Percentiles rank a stretch among this genome's conserved stretches.
These are phyloP conservation scores for Spheniscus mendiculus DNA, from an alignment of 2,113 vertebrate species.

Conservation along the genomic window DNA sequence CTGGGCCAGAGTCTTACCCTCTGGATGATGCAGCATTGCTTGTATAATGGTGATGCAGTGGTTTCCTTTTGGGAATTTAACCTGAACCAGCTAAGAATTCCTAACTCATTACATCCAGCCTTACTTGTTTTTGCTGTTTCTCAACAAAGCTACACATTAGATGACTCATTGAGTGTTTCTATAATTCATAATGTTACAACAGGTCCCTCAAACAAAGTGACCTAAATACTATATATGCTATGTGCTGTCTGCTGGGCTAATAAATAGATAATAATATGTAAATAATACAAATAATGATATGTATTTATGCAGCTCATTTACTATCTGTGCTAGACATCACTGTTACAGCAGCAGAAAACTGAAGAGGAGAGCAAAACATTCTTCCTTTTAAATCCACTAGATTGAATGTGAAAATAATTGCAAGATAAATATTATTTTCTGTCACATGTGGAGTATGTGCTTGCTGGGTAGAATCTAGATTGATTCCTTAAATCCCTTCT, in stretches of 20 bases:
- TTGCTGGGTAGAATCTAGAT: neutral
- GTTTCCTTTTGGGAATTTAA: neutral
- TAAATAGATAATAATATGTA: neutral
- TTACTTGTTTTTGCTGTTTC: constrained; percentile 17
- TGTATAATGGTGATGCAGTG: neutral
- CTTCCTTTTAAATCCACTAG: neutral
- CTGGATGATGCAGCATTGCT: neutral
- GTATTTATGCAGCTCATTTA: neutral
- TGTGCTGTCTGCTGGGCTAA: neutral
- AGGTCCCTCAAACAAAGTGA: neutral
- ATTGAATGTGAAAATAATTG: neutral
- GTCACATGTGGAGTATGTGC: neutral
- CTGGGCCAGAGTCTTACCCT: neutral
- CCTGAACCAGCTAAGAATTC: neutral
- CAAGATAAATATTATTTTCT: neutral
- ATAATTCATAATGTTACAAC: constrained; percentile 7
- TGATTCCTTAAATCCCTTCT: neutral
- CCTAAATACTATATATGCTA: neutral
- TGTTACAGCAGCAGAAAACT: neutral
- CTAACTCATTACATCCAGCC: neutral
- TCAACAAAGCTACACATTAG: neutral
- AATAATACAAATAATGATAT: neutral
- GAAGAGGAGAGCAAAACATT: neutral
- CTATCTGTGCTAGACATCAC: neutral
- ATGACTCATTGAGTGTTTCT: constrained; percentile 9